A percentile compares a stretch with the other conserved stretches of the same genome.
phyloP scores from a whole-genome alignment of 2,113 vertebrate species.

The Tiliqua scincoides region DNA sequence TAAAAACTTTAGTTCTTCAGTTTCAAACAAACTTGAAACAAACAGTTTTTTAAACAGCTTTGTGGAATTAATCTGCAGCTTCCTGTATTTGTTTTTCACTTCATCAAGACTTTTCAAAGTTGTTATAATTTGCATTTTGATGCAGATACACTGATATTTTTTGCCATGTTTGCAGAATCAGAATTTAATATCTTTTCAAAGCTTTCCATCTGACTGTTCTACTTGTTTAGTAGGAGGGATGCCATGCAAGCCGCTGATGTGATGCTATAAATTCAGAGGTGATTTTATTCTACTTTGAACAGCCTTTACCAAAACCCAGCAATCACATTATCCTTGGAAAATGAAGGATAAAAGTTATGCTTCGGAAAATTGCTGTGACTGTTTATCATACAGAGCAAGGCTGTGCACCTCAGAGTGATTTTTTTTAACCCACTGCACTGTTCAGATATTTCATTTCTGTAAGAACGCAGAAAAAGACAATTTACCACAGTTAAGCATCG shows the following conservation, averaged over 20 bases:
- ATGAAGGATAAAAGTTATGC: constrained; percentile 15
- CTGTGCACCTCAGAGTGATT: not conserved
- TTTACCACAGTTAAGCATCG: not conserved
- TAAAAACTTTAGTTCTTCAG: constrained; percentile 18
- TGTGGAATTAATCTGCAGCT: constrained; percentile 35
- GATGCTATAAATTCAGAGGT: constrained; percentile 21
- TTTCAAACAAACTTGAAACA: constrained; percentile 6
- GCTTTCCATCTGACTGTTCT: not conserved
- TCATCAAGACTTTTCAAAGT: constrained; percentile 19
- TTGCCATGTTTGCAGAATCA: constrained; percentile 17
- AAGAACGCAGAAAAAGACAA: not conserved
- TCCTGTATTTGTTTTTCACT: constrained; percentile 9
- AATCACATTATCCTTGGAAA: constrained; percentile 11
- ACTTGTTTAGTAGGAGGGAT: constrained; percentile 19
- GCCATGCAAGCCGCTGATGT: constrained; percentile 1
- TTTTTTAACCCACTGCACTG: not conserved
- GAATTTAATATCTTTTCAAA: constrained; percentile 35
- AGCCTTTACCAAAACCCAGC: constrained; percentile 23
- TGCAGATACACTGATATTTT: not conserved
- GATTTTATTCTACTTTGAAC: not conserved
- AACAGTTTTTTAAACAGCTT: not conserved
- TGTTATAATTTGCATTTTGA: constrained; percentile 42
- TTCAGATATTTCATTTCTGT: not conserved
- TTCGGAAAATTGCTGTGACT: constrained; percentile 6
- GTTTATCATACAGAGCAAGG: not conserved